These are phyloP conservation scores for Sparidentex hasta DNA, from an alignment of 2,797 vertebrate species.

Conservation along the genomic window DNA sequence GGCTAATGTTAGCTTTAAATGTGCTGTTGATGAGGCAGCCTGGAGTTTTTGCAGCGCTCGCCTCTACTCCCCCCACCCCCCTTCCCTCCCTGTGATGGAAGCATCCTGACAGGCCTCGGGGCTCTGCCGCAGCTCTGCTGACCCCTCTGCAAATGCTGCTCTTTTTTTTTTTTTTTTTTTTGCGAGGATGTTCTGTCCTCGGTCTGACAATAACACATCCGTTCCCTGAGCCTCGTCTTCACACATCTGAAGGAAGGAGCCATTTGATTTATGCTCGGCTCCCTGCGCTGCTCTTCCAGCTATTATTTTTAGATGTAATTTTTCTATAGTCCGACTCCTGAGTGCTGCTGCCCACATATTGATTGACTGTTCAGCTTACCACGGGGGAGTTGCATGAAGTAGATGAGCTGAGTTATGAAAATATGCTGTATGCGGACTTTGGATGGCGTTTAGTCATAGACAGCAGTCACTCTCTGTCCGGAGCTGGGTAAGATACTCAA, in stretches of 20 bases:
- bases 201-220: conserved; percentile 52
- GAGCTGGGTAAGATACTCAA: background rate
- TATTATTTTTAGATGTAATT: conserved; percentile 73
- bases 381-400: conserved; percentile 40
- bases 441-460: conserved; percentile 15
- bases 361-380: conserved; percentile 61
- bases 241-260: conserved; percentile 58
- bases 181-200: conserved; percentile 49
- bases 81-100: conserved; percentile 36
- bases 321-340: conserved; percentile 56
- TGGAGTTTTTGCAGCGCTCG: conserved; percentile 6
- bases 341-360: conserved; percentile 68
- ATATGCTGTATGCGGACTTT: conserved; percentile 19
- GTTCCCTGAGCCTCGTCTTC: conserved; percentile 49
- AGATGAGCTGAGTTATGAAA: conserved; percentile 55
- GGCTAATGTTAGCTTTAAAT: conserved; percentile 24
- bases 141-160: conserved; percentile 58
- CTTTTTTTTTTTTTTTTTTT: conserved; percentile 18
- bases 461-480: conserved; percentile 2
- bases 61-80: conserved; percentile 15
- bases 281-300: conserved; percentile 35
- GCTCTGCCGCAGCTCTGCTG: conserved; percentile 56
- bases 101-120: conserved; percentile 60
- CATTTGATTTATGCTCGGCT: conserved; percentile 65
- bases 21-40: conserved; percentile 12